A percentile compares a stretch with the other conserved stretches of the same genome.
Evolutionary conservation across 2,797 vertebrate genomes (phyloP).

Genomic region (Oreochromis mossambicus): DNA sequence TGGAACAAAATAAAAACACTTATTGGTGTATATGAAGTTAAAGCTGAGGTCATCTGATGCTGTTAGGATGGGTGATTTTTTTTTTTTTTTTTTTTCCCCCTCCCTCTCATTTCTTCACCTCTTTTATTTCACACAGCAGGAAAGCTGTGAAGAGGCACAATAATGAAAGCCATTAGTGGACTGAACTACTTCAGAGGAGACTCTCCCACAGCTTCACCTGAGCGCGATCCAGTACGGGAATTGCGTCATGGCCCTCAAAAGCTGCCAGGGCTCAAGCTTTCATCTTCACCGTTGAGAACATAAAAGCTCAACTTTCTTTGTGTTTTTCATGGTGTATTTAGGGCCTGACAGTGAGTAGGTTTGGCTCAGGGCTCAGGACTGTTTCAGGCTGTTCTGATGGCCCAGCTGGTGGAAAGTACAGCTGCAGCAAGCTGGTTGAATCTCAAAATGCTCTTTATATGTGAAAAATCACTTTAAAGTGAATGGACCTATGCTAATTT

Average conservation of each 20-base stretch:
- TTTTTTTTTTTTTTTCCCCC: fast-evolving
- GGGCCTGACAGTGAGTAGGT: not conserved
- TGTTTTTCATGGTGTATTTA: not conserved
- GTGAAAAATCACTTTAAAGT: not conserved
- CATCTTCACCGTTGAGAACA: not conserved
- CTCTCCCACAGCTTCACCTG: conserved; percentile 18
- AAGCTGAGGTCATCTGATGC: not conserved
- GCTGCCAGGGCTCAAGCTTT: not conserved
- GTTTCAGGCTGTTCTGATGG: not conserved
- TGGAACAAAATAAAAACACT: not conserved
- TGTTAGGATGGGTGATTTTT: not conserved
- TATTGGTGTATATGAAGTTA: not conserved
- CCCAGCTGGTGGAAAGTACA: not conserved
- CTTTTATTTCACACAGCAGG: not conserved
- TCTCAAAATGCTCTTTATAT: not conserved
- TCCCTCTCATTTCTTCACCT: not conserved
- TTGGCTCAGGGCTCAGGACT: not conserved
- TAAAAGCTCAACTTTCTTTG: not conserved
- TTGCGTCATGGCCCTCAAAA: not conserved
- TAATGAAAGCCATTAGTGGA: conserved; percentile 29
- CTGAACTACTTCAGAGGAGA: not conserved
- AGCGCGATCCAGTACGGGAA: not conserved
- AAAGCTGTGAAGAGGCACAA: not conserved
- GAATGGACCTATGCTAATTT: not conserved
- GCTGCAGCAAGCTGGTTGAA: not conserved